These are phyloP conservation scores for Erebia ligea DNA, from an alignment of 2,888 invertebrate species.

Conservation along the genomic window DNA sequence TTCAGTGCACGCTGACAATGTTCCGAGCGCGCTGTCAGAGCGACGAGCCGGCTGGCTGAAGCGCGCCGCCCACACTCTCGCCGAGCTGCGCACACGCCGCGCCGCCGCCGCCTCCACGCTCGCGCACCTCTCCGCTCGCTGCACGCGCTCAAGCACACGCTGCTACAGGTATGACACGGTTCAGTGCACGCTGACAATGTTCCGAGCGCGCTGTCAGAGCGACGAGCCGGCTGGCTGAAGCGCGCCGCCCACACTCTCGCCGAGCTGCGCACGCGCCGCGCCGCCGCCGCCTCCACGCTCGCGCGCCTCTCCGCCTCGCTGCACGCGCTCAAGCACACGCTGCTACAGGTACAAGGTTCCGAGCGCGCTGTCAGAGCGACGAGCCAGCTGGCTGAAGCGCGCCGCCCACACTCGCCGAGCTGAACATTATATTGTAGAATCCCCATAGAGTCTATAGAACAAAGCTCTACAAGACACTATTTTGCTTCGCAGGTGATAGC, in stretches of 20 bases:
- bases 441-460: neutral
- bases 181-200: conserved; percentile 78
- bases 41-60: conserved; percentile 91
- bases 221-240: conserved; percentile 91
- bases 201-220: conserved; percentile 92
- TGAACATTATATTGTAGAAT: conserved; percentile 54
- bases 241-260: conserved; percentile 90
- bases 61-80: conserved; percentile 90
- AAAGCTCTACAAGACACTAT: neutral
- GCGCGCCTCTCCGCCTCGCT: conserved; percentile 92
- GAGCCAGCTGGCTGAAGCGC: conserved; percentile 91
- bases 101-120: conserved; percentile 91
- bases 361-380: conserved; percentile 92
- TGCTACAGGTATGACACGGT: conserved; percentile 86
- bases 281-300: conserved; percentile 90
- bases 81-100: conserved; percentile 90
- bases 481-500: conserved; percentile 87
- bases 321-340: conserved; percentile 91
- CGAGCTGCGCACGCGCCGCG: conserved; percentile 91
- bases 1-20: conserved; percentile 74
- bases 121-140: conserved; percentile 92
- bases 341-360: conserved; percentile 91
- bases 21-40: conserved; percentile 93
- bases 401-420: conserved; percentile 89
- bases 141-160: conserved; percentile 91